phyloP scores from a whole-genome alignment of 2,888 invertebrate genomes.

The Drosophila engyochracea region DNA sequence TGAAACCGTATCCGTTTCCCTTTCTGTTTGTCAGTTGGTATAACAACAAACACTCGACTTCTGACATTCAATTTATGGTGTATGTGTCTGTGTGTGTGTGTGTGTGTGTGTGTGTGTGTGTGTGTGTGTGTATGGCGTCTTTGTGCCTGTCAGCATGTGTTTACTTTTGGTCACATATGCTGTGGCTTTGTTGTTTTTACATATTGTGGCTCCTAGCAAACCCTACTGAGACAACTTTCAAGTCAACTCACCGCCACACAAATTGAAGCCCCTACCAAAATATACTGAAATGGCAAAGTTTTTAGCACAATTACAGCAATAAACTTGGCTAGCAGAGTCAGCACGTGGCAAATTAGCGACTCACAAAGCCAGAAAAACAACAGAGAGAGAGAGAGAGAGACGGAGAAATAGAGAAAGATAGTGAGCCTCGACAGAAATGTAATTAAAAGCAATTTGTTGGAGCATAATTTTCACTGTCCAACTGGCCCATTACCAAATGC shows the following conservation, averaged over 20 bases:
- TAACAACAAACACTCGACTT: constrained; percentile 44
- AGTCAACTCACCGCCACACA: background rate
- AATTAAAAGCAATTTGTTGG: constrained; percentile 64
- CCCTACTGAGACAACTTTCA: background rate
- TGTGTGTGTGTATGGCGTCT: background rate
- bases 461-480: constrained; percentile 49
- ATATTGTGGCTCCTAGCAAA: constrained; percentile 34
- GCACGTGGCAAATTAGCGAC: constrained; percentile 61
- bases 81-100: constrained; percentile 1
- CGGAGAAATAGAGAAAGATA: background rate
- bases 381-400: background rate
- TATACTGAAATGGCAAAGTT: constrained; percentile 71
- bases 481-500: constrained; percentile 47
- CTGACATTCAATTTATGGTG: constrained; percentile 39
- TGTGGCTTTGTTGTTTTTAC: constrained; percentile 36
- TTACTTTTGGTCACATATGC: constrained; percentile 64
- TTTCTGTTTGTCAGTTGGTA: background rate
- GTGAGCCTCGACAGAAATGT: constrained; percentile 26
- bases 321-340: constrained; percentile 66
- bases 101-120: constrained; percentile 1
- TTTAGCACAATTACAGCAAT: constrained; percentile 65
- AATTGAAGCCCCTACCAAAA: constrained; percentile 36
- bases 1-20: constrained; percentile 7
- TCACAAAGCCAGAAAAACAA: background rate
- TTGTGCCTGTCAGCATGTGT: constrained; percentile 6